Base-by-base conservation (phyloP, 2,888 invertebrate genomes). In the Norana najaformis region DNA sequence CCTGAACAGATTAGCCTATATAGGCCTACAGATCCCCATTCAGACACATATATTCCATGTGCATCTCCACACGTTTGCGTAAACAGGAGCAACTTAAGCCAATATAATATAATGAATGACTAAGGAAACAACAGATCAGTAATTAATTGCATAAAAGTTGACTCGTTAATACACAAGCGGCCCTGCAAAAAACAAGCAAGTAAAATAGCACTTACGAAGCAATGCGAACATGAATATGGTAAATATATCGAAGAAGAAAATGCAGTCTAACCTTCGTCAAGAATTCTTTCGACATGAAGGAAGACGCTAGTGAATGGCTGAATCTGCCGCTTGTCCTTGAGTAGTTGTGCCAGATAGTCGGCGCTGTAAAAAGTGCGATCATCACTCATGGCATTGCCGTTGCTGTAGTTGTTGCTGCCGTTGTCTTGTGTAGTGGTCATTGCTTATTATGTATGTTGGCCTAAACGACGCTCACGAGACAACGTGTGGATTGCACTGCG, bases 311-410 rank as follows among this genome's bases (percentile, higher is more conserved):
- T 99, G 96, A 99, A 98, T 95, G 99, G 99, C 95, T 98, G 98
- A 95, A 99, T 96, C 96, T 99, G 99, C 96, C 99, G 99, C 96
- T 99, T 98, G 97, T 99, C 99, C 97, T 99, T 99, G 95, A 99
- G 97, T 96, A 99, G 97, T 96, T 99, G 99, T 95, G 99, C 98
- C 96, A 99, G 96, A 96, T 99, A 99, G 11, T 91, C 91, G 18
- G 90, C 90, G 36, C 88, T 90, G 88, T 85, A 37, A 85, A 85
- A n/a, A 34, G 14, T 11, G 34, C 69, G 89, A 30, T 89, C 89
- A n/a, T 89, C 53, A 20, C 47, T 89, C 13, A n/a, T 89, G 36
- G 34, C 89, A 23, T 16, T 69, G 5, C 89, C 3, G 47, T 35
- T 89, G 1, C 89, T 36, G 34, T 30, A 20, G 35, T 34, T 89